Conservation (phyloP, 1,140 invertebrate species). For the Andrena cerasifolii region DNA sequence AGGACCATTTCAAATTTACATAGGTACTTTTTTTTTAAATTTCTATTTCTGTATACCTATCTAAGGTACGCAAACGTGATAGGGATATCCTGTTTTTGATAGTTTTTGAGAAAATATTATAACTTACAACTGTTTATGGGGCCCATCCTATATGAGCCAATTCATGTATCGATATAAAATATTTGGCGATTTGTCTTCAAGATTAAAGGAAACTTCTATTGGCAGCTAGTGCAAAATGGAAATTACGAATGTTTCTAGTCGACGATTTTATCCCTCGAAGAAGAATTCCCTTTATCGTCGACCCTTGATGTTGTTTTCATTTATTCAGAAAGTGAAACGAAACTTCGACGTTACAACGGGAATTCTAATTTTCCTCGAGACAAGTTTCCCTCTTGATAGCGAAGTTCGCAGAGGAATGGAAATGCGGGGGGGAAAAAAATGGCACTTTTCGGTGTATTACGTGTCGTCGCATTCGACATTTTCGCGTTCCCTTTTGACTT, state of each 20-base stretch:
- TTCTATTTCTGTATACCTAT: too few species aligned
- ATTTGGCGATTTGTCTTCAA: neutral
- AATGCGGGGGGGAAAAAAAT: neutral
- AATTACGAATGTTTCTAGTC: neutral
- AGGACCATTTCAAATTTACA: too few species aligned
- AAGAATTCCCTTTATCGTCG: neutral
- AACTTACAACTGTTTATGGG: too few species aligned
- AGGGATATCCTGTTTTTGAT: too few species aligned
- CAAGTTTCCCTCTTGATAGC: neutral
- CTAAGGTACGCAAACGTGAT: too few species aligned
- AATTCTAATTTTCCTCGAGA: constrained; percentile 13
- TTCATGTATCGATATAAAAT: neutral
- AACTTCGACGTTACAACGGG: constrained; percentile 9
- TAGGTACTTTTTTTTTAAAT: too few species aligned
- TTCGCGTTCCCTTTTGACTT: neutral
- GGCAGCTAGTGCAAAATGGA: neutral
- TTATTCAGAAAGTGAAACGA: constrained; percentile 18
- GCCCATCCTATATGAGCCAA: too few species aligned
- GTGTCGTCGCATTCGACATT: neutral
- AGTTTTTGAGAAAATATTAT: too few species aligned
- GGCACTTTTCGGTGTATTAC: neutral
- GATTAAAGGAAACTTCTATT: too few species aligned
- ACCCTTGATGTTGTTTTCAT: neutral
- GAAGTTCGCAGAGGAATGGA: neutral
- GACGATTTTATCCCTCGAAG: neutral